Evolutionary conservation across 2,797 vertebrate genomes (phyloP).

Genomic region (Echeneis naucrates): DNA sequence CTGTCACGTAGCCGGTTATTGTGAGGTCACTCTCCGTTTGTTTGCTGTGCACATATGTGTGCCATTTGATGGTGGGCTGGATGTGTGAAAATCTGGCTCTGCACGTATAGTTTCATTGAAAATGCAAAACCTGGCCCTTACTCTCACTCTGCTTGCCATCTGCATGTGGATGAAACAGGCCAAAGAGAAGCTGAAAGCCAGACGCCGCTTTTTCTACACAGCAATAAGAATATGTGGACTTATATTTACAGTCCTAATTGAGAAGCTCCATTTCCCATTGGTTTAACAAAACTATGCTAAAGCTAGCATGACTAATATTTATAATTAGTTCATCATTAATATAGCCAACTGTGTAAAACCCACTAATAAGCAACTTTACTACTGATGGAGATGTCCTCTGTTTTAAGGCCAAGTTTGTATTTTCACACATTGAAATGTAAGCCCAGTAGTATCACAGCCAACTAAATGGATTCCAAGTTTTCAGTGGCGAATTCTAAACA

Average conservation of each 20-base stretch:
- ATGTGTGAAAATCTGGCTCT: constrained; percentile 27
- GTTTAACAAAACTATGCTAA: constrained; percentile 17
- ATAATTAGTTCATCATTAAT: constrained; percentile 33
- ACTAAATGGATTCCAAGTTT: background rate
- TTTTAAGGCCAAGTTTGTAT: constrained; percentile 8
- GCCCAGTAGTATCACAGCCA: background rate
- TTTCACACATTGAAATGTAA: background rate
- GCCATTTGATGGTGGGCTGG: background rate
- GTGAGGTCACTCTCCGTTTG: constrained; percentile 60
- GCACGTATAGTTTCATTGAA: constrained; percentile 40
- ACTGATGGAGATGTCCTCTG: constrained; percentile 1
- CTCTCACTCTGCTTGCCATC: constrained; percentile 1
- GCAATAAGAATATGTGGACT: constrained; percentile 19
- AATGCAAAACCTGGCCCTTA: constrained; percentile 29
- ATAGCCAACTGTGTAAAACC: constrained; percentile 18
- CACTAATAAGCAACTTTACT: constrained; percentile 4
- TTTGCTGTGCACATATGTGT: constrained; percentile 24
- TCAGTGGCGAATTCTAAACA: background rate
- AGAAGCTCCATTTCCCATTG: constrained; percentile 25
- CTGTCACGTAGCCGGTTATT: constrained; percentile 61
- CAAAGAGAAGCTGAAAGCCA: constrained; percentile 30
- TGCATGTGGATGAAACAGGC: constrained; percentile 25
- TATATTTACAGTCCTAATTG: constrained; percentile 23
- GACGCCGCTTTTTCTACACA: constrained; percentile 28
- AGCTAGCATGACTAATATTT: constrained; percentile 3